phyloP scores from a whole-genome alignment of 2,888 invertebrate species.

The Lamellibrachia satsuma region DNA sequence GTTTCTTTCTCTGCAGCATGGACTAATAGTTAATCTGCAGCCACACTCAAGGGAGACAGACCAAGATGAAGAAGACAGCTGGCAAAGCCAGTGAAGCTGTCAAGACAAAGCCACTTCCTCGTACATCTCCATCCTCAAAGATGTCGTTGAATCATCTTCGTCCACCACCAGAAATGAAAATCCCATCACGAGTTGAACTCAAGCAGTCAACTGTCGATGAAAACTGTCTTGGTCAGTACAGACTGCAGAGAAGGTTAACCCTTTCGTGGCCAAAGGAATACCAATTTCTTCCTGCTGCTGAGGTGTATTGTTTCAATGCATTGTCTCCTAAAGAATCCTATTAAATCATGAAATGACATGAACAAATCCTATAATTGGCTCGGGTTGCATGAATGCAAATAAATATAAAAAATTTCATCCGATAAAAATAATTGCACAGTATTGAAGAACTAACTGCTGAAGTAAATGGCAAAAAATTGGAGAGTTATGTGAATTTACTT shows the following conservation, averaged over 20 bases:
- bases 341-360: too few relatives aligned
- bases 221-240: slow-evolving; percentile 45
- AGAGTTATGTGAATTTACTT: too few relatives aligned
- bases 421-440: too few relatives aligned
- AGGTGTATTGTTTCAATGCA: neutral
- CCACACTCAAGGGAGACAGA: neutral
- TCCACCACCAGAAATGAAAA: slow-evolving; percentile 43
- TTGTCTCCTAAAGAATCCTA: too few relatives aligned
- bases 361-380: too few relatives aligned
- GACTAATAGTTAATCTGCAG: slow-evolving; percentile 4
- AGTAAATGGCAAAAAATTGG: too few relatives aligned
- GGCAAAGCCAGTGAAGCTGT: neutral
- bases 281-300: neutral
- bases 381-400: too few relatives aligned
- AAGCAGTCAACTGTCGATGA: slow-evolving; percentile 46
- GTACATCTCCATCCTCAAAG: neutral
- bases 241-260: neutral
- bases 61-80: neutral
- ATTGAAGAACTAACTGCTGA: too few relatives aligned
- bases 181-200: slow-evolving; percentile 50
- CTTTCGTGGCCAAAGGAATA: neutral
- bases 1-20: neutral
- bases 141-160: neutral
- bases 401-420: too few relatives aligned
- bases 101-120: neutral